A percentile compares a stretch with the other conserved stretches of the same genome.
phyloP scores from a whole-genome alignment of 2,797 vertebrate genomes.

The Gymnoscopelus braueri region DNA sequence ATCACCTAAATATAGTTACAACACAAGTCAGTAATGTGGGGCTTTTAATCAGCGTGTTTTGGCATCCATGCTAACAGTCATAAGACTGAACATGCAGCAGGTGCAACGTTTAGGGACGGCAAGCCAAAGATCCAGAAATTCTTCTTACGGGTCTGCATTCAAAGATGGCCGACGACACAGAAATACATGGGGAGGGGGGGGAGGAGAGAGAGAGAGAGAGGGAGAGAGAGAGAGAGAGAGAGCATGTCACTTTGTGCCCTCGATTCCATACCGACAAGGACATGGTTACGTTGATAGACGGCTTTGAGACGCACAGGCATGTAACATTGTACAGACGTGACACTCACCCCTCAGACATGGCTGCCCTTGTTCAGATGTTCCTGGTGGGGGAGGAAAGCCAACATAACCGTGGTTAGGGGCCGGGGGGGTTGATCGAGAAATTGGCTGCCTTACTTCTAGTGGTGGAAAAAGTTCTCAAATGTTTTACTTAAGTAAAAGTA shows the following conservation, averaged over 20 bases:
- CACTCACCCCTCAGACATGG: conserved; percentile 66
- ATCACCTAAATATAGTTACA: too few relatives aligned
- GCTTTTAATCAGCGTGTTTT: too few relatives aligned
- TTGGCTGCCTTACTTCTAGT: conserved; percentile 17
- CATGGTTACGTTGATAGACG: conserved; percentile 48
- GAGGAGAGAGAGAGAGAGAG: background rate
- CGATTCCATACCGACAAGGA: conserved; percentile 46
- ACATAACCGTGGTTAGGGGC: background rate
- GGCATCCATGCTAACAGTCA: too few relatives aligned
- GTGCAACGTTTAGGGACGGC: too few relatives aligned
- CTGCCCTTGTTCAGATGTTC: conserved; percentile 52
- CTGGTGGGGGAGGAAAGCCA: conserved; percentile 51
- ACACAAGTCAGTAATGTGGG: too few relatives aligned
- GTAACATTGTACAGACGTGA: conserved; percentile 44
- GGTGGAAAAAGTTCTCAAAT: too few relatives aligned
- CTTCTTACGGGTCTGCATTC: too few relatives aligned
- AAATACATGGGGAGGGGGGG: background rate
- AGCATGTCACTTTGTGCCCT: conserved; percentile 38
- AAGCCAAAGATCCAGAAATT: too few relatives aligned
- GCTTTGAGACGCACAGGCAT: conserved; percentile 45
- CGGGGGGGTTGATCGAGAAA: conserved; percentile 21
- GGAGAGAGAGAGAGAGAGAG: background rate
- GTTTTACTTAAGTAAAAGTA: too few relatives aligned
- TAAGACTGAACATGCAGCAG: too few relatives aligned
- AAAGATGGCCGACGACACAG: background rate